These are phyloP conservation scores for Notothenia rossii DNA, from an alignment of 2,113 vertebrate species.

Conservation along the genomic window DNA sequence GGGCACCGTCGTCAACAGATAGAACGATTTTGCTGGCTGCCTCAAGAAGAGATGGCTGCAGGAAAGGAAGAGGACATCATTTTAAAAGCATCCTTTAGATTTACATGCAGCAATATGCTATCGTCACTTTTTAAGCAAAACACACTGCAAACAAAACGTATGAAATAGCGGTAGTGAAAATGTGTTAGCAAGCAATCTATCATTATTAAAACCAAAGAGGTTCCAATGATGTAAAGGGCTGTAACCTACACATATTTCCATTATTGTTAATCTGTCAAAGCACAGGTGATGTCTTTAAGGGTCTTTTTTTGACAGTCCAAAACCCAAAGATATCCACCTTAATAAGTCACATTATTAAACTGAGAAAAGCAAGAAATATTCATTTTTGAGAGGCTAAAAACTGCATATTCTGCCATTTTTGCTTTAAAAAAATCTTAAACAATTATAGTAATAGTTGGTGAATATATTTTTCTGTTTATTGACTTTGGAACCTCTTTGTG, in stretches of 20 bases:
- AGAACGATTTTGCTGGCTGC: constrained; percentile 40
- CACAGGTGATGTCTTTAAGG: background rate
- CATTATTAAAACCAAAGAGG: background rate
- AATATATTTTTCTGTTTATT: background rate
- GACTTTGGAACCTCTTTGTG: background rate
- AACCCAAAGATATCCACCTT: too few species aligned
- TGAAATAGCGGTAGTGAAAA: background rate
- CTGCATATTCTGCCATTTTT: background rate
- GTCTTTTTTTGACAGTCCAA: background rate
- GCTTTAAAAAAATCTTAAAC: background rate
- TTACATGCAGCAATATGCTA: background rate
- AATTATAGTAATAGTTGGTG: background rate
- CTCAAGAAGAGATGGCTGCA: constrained; percentile 17
- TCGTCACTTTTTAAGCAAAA: background rate
- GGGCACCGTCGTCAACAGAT: constrained; percentile 8
- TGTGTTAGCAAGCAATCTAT: background rate
- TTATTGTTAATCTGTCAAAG: background rate
- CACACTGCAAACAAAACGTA: background rate
- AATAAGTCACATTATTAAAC: too few species aligned
- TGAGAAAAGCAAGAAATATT: too few species aligned
- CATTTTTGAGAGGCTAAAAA: background rate
- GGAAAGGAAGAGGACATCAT: background rate
- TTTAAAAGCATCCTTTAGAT: background rate
- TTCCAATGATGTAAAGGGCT: background rate
- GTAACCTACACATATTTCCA: background rate